These are phyloP conservation scores for Hyposmocoma kahamanoa DNA, from an alignment of 1,140 invertebrate genomes.

Conservation along the genomic window DNA sequence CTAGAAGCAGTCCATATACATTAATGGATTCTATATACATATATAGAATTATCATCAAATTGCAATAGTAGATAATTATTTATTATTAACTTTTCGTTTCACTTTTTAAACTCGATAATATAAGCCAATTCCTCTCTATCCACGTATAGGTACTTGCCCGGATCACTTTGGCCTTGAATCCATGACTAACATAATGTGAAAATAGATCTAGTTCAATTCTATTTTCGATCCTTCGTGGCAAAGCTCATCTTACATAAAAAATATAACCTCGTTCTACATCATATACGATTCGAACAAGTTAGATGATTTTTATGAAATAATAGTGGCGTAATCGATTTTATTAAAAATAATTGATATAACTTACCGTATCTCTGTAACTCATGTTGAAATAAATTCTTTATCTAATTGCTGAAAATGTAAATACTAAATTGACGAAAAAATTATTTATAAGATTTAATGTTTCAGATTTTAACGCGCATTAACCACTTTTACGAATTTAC, in stretches of 20 bases:
- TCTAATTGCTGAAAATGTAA: neutral
- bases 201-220: constrained; percentile 18
- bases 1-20: too few species aligned
- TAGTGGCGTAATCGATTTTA: neutral
- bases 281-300: too few species aligned
- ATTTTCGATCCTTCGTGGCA: neutral
- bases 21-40: too few species aligned
- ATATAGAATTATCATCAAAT: too few species aligned
- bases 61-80: too few species aligned
- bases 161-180: constrained; percentile 20
- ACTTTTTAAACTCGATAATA: too few species aligned
- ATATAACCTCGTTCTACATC: neutral
- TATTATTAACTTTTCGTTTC: too few species aligned
- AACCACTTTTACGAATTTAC: neutral
- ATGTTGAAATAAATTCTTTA: constrained; percentile 27
- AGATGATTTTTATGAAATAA: too few species aligned
- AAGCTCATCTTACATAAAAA: neutral
- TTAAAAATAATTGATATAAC: constrained; percentile 19
- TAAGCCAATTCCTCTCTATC: too few species aligned
- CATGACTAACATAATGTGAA: constrained; percentile 21
- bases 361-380: constrained; percentile 64
- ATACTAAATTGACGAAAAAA: neutral
- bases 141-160: too few species aligned
- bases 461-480: neutral
- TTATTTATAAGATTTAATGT: neutral